A percentile compares a stretch with the other conserved stretches of the same genome.
These are phyloP conservation scores for Abrostola tripartita DNA, from an alignment of 2,888 invertebrate genomes.

Conservation along the genomic window DNA sequence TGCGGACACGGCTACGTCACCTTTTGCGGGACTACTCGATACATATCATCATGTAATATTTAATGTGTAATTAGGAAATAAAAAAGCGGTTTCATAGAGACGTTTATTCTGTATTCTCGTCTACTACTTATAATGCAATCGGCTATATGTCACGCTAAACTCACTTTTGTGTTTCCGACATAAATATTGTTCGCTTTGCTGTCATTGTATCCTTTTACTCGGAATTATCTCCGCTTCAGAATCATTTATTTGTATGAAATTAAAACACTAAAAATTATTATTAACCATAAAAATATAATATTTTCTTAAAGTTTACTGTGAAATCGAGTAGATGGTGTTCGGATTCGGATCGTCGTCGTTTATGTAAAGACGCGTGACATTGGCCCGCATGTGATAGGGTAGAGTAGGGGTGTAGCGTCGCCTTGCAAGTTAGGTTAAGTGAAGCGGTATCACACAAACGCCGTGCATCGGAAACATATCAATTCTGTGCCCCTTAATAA, in stretches of 20 bases:
- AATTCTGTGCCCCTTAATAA: constrained; percentile 93
- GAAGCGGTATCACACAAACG: constrained; percentile 90
- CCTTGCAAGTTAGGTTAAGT: constrained; percentile 88
- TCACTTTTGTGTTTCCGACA: constrained; percentile 70
- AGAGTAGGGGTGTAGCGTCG: constrained; percentile 85
- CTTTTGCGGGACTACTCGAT: constrained; percentile 91
- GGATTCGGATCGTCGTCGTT: constrained; percentile 70
- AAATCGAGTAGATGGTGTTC: constrained; percentile 79
- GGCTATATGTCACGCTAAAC: constrained; percentile 86
- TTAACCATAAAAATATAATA: constrained; percentile 63
- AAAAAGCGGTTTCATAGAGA: constrained; percentile 88
- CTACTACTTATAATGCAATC: constrained; percentile 84
- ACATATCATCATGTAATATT: constrained; percentile 92
- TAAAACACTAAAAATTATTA: constrained; percentile 52
- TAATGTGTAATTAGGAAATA: constrained; percentile 88
- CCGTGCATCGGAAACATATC: constrained; percentile 93
- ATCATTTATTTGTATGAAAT: constrained; percentile 59
- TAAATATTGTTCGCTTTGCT: constrained; percentile 71
- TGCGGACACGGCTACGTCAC: constrained; percentile 88
- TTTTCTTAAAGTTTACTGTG: constrained; percentile 81
- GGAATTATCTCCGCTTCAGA: constrained; percentile 63
- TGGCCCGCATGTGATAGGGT: constrained; percentile 86
- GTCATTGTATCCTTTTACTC: constrained; percentile 63
- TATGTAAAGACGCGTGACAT: constrained; percentile 80
- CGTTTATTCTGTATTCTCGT: constrained; percentile 87